phyloP scores from a whole-genome alignment of 1,140 invertebrate species.

The Melanaphis sacchari region DNA sequence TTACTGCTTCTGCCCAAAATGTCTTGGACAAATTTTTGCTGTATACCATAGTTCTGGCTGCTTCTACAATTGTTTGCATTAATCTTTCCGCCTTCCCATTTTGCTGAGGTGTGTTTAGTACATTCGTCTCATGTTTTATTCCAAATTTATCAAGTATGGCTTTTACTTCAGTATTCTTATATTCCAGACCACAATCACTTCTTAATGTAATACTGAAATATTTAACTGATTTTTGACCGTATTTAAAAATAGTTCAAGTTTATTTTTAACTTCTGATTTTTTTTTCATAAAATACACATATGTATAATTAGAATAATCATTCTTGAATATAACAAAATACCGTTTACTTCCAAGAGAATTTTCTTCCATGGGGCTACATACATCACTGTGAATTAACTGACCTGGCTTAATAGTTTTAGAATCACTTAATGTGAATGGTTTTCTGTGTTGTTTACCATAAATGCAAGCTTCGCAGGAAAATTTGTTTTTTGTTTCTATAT shows the following conservation, averaged over 20 bases:
- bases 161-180: constrained; percentile 15
- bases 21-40: constrained; percentile 47
- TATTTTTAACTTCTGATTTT: too few relatives aligned
- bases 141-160: constrained; percentile 60
- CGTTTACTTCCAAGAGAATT: neutral
- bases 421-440: neutral
- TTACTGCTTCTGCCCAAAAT: constrained; percentile 59
- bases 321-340: constrained; percentile 21
- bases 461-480: neutral
- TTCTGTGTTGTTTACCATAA: neutral
- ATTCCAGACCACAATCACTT: too few relatives aligned
- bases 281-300: neutral
- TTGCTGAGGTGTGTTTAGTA: constrained; percentile 65
- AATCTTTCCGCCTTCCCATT: constrained; percentile 65
- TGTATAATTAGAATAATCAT: neutral
- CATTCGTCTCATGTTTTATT: constrained; percentile 62
- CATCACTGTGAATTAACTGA: constrained; percentile 14
- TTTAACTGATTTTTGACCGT: neutral
- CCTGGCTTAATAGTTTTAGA: neutral
- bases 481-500: too few relatives aligned
- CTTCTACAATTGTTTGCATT: constrained; percentile 62
- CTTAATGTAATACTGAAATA: too few relatives aligned
- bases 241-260: constrained; percentile 22
- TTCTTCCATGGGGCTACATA: constrained; percentile 6
- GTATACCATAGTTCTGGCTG: constrained; percentile 62